These are phyloP conservation scores for Acanthopagrus latus DNA, from an alignment of 2,797 vertebrate genomes.

Conservation along the genomic window DNA sequence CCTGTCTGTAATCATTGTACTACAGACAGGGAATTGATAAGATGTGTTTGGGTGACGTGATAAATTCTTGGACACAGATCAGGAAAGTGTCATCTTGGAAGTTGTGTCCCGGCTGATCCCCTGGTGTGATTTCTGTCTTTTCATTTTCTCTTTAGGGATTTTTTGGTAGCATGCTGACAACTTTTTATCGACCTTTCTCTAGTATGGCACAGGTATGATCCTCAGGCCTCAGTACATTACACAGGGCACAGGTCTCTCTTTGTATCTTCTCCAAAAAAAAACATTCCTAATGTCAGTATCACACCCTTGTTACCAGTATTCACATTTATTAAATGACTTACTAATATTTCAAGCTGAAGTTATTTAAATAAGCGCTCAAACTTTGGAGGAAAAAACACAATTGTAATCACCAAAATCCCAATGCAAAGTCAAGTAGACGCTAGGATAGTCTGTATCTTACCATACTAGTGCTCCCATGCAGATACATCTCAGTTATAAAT, in stretches of 20 bases:
- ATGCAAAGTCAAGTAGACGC: slow-evolving; percentile 14
- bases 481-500: slow-evolving; percentile 9
- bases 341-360: slow-evolving; percentile 16
- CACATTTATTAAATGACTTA: slow-evolving; percentile 19
- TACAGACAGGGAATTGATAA: slow-evolving; percentile 32
- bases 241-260: slow-evolving; percentile 44
- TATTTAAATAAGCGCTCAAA: slow-evolving; percentile 4
- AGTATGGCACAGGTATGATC: slow-evolving; percentile 31
- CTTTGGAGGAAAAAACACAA: neutral
- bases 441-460: neutral
- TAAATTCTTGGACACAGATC: slow-evolving; percentile 38
- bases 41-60: slow-evolving; percentile 15
- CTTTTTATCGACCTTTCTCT: slow-evolving; percentile 33
- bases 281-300: slow-evolving; percentile 33
- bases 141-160: slow-evolving; percentile 16
- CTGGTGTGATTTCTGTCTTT: slow-evolving; percentile 22
- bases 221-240: slow-evolving; percentile 50
- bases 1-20: slow-evolving; percentile 44
- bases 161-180: slow-evolving; percentile 37
- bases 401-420: slow-evolving; percentile 10
- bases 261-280: slow-evolving; percentile 23
- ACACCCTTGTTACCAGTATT: slow-evolving; percentile 4
- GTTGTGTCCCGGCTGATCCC: slow-evolving; percentile 8
- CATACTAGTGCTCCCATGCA: slow-evolving; percentile 4
- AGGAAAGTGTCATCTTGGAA: slow-evolving; percentile 35